A percentile compares a stretch with the other conserved stretches of the same genome.
Evolutionary conservation across 2,888 invertebrate genomes (phyloP).

Genomic region (Tubulanus polymorphus): DNA sequence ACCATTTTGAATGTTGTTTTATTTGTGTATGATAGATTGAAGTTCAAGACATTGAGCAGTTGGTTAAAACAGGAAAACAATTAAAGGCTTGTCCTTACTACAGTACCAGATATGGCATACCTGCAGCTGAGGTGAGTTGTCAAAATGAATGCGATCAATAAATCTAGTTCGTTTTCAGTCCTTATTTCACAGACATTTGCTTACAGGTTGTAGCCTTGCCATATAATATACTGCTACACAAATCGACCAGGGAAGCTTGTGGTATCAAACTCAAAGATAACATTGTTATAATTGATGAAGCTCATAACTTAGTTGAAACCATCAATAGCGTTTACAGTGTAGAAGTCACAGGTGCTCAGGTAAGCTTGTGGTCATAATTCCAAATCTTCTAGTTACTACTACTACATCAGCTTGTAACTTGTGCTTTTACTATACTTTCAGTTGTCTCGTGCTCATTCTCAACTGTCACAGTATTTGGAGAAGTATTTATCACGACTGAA

Average conservation of each 20-base stretch:
- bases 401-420: neutral
- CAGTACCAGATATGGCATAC: conserved; percentile 74
- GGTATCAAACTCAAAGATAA: conserved; percentile 67
- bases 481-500: conserved; percentile 69
- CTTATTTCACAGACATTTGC: too few relatives aligned
- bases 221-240: conserved; percentile 73
- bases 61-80: conserved; percentile 58
- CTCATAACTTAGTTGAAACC: conserved; percentile 90
- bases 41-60: conserved; percentile 83
- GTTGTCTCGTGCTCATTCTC: conserved; percentile 43
- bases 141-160: too few relatives aligned
- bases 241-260: conserved; percentile 69
- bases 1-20: neutral
- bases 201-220: conserved; percentile 62
- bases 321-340: conserved; percentile 81
- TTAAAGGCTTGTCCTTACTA: conserved; percentile 90
- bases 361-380: conserved; percentile 10
- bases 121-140: conserved; percentile 68
- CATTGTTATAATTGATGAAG: conserved; percentile 86
- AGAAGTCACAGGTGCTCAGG: conserved; percentile 66
- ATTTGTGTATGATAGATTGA: conserved; percentile 47
- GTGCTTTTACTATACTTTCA: conserved; percentile 14
- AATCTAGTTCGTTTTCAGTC: conserved; percentile 5
- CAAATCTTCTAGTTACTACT: neutral
- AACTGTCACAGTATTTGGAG: conserved; percentile 51